These are phyloP conservation scores for Chlamydotis undulata DNA, from an alignment of 2,113 vertebrate genomes.

Conservation along the genomic window DNA sequence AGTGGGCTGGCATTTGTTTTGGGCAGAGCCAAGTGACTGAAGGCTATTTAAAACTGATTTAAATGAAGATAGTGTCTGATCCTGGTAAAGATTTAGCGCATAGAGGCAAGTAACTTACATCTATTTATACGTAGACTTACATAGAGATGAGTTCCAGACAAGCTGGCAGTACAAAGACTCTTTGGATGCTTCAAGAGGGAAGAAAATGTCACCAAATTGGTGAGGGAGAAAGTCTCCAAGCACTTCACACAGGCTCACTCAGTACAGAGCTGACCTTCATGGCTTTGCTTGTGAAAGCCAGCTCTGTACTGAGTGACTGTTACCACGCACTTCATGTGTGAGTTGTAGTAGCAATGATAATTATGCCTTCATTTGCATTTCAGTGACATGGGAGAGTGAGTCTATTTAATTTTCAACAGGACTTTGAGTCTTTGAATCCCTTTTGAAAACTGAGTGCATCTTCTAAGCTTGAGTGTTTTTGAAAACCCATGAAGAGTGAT, in stretches of 20 bases:
- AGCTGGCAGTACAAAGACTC: not conserved
- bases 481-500: not conserved
- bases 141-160: not conserved
- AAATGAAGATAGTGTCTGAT: not conserved
- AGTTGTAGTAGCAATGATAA: not conserved
- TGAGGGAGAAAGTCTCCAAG: not conserved
- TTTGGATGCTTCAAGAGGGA: not conserved
- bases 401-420: not conserved
- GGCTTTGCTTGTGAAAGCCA: not conserved
- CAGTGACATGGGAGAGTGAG: not conserved
- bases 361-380: not conserved
- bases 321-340: rapidly evolving
- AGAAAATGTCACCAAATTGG: not conserved
- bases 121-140: not conserved
- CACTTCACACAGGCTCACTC: rapidly evolving
- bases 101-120: not conserved
- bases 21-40: not conserved
- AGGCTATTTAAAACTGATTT: not conserved
- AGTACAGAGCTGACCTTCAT: not conserved
- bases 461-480: not conserved
- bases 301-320: not conserved
- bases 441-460: not conserved
- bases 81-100: not conserved
- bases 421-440: not conserved
- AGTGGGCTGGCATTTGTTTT: not conserved